These are phyloP conservation scores for Thecocarcelia acutangulata DNA, from an alignment of 2,888 invertebrate species.

Conservation along the genomic window DNA sequence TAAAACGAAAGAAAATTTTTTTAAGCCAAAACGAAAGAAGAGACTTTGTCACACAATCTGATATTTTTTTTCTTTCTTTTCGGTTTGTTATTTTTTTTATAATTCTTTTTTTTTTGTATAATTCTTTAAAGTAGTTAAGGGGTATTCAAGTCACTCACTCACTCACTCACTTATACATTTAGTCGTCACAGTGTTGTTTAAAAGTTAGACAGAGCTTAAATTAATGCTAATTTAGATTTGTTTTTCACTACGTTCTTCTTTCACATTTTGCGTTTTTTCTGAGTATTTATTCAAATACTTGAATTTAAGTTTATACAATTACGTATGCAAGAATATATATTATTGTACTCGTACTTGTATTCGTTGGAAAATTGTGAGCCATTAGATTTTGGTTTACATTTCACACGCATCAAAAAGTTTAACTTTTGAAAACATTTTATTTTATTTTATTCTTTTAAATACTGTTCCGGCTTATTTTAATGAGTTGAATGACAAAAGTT, in stretches of 20 bases:
- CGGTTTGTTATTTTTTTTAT: slow-evolving; percentile 19
- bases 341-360: too few relatives aligned
- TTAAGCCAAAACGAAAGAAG: slow-evolving; percentile 38
- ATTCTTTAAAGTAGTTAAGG: slow-evolving; percentile 47
- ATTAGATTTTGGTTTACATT: slow-evolving; percentile 37
- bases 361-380: slow-evolving; percentile 39
- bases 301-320: slow-evolving; percentile 51
- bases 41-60: slow-evolving; percentile 60
- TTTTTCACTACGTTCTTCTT: slow-evolving; percentile 27
- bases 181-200: slow-evolving; percentile 32
- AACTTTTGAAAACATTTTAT: slow-evolving; percentile 22
- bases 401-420: slow-evolving; percentile 21
- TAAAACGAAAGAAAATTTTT: slow-evolving; percentile 38
- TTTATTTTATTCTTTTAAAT: not conserved
- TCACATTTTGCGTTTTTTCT: not conserved
- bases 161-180: slow-evolving; percentile 21
- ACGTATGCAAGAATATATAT: slow-evolving; percentile 49
- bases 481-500: slow-evolving; percentile 6
- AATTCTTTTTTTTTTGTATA: not conserved
- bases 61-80: slow-evolving; percentile 13
- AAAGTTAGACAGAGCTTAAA: slow-evolving; percentile 45
- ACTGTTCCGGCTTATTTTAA: slow-evolving; percentile 16
- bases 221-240: slow-evolving; percentile 39
- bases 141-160: slow-evolving; percentile 50
- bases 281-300: slow-evolving; percentile 34